Conservation (phyloP, 2,113 vertebrate genomes). For the Argyrosomus japonicus region DNA sequence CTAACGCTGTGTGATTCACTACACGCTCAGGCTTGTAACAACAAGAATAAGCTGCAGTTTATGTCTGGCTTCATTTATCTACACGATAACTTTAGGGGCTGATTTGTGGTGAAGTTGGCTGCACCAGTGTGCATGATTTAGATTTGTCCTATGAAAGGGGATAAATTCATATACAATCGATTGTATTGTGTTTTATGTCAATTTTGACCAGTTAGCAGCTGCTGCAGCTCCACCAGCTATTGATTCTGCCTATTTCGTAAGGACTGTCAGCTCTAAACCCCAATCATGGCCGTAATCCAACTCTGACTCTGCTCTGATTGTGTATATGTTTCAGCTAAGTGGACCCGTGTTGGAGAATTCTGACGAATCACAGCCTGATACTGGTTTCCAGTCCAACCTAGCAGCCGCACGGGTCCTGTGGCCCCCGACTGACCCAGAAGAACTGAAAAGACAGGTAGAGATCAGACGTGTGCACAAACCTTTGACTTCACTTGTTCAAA, state of each 20-base stretch:
- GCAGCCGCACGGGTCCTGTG: constrained; percentile 72
- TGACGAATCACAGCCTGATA: constrained; percentile 21
- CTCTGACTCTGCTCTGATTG: not conserved
- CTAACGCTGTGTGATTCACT: constrained; percentile 13
- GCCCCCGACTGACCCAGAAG: constrained; percentile 84
- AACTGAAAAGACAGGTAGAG: constrained; percentile 85
- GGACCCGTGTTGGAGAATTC: constrained; percentile 11
- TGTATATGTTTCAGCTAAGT: constrained; percentile 75
- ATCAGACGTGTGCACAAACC: not conserved
- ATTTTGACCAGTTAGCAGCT: not conserved
- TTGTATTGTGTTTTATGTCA: not conserved
- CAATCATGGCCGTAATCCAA: not conserved
- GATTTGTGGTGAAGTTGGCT: not conserved
- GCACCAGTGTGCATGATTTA: not conserved
- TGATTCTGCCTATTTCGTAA: not conserved
- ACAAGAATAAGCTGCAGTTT: not conserved
- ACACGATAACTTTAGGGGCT: too few species aligned
- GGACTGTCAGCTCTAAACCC: not conserved
- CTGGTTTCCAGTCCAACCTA: not conserved
- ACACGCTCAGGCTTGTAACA: not conserved
- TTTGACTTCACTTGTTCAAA: not conserved
- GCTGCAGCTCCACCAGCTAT: not conserved
- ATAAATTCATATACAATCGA: too few species aligned
- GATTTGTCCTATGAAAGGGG: not conserved
- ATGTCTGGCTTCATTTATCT: too few species aligned